These are phyloP conservation scores for Tanypteryx hageni DNA, from an alignment of 2,888 invertebrate species.

Conservation along the genomic window DNA sequence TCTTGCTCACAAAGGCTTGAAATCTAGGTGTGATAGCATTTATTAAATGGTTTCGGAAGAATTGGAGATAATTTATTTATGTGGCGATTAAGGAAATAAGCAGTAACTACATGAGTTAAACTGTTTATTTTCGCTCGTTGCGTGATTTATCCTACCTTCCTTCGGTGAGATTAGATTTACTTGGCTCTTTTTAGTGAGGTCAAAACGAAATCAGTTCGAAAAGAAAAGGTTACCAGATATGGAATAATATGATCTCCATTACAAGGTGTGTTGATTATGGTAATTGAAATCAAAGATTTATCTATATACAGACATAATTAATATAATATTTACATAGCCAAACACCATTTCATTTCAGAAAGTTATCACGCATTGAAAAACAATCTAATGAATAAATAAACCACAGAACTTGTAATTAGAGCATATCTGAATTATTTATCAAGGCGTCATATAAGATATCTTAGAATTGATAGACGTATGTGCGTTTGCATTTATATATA, in stretches of 20 bases:
- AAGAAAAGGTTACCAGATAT: neutral
- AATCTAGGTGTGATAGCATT: constrained; percentile 49
- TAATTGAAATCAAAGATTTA: no score
- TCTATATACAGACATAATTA: no score
- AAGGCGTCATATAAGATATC: no score
- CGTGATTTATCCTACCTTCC: constrained; percentile 30
- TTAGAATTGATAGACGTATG: no score
- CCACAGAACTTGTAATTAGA: no score
- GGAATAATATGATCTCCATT: neutral
- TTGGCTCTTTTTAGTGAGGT: neutral
- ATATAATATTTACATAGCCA: no score
- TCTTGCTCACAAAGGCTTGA: constrained; percentile 20
- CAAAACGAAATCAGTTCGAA: neutral
- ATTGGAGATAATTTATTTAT: constrained; percentile 51
- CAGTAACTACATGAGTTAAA: neutral
- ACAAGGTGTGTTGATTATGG: no score
- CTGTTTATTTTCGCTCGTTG: constrained; percentile 49
- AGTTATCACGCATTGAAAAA: no score
- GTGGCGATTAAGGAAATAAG: constrained; percentile 44
- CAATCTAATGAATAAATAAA: no score
- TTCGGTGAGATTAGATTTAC: neutral
- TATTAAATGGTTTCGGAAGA: constrained; percentile 44
- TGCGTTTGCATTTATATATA: no score
- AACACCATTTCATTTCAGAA: no score
- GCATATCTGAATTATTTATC: no score